Evolutionary conservation across 2,888 invertebrate species (phyloP).

Genomic region (Andrena flavipes): DNA sequence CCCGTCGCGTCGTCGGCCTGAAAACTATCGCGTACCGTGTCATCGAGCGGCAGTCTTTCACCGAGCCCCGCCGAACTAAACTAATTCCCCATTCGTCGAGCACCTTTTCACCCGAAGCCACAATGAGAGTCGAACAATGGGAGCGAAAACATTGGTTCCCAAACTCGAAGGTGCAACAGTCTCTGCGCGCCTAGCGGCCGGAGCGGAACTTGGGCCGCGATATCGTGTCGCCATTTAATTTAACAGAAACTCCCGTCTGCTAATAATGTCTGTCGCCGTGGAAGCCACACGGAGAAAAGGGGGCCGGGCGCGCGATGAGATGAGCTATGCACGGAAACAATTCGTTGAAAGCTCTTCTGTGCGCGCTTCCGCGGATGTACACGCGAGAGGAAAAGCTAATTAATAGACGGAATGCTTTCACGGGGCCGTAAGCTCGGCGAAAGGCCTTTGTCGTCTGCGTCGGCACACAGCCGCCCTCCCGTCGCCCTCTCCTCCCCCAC

Average conservation of each 20-base stretch:
- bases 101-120: too few relatives aligned
- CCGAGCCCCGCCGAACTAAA: too few relatives aligned
- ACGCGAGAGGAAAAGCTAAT: slow-evolving; percentile 37
- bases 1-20: too few relatives aligned
- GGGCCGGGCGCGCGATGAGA: not conserved
- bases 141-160: too few relatives aligned
- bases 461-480: not conserved
- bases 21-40: too few relatives aligned
- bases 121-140: too few relatives aligned
- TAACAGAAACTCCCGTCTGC: slow-evolving; percentile 7
- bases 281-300: not conserved
- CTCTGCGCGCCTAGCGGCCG: too few relatives aligned
- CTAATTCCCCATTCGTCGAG: too few relatives aligned
- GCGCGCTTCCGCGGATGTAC: not conserved
- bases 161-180: too few relatives aligned
- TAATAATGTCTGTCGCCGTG: slow-evolving; percentile 30
- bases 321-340: slow-evolving; percentile 31
- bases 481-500: not conserved
- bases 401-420: slow-evolving; percentile 51
- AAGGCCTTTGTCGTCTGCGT: slow-evolving; percentile 21
- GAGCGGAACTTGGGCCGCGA: not conserved
- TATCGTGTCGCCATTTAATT: slow-evolving; percentile 29
- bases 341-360: slow-evolving; percentile 37
- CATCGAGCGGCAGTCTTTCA: too few relatives aligned
- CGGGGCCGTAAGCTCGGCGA: slow-evolving; percentile 10